Evolutionary conservation across 2,797 vertebrate species (phyloP).

Genomic region (Helarctos malayanus): DNA sequence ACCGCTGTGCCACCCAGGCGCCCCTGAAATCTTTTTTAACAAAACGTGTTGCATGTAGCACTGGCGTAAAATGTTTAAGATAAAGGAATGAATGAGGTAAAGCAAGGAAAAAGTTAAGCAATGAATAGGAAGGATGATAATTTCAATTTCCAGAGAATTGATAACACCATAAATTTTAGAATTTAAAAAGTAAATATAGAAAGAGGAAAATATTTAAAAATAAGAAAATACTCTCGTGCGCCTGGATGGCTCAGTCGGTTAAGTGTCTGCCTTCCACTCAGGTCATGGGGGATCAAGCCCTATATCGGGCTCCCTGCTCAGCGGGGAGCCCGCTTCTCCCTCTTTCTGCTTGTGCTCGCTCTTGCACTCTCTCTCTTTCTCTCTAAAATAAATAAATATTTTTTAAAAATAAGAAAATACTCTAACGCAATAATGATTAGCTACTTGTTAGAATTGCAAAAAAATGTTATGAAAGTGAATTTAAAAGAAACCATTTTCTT

Average conservation of each 20-base stretch:
- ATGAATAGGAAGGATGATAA: neutral
- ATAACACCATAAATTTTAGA: neutral
- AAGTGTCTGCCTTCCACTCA: neutral
- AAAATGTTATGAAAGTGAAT: neutral
- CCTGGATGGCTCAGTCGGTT: neutral
- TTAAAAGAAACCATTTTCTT: neutral
- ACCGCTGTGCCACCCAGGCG: too few relatives aligned
- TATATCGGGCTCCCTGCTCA: neutral
- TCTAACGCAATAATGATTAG: neutral
- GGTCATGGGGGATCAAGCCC: neutral
- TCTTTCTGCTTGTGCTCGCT: neutral
- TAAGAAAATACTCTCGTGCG: neutral
- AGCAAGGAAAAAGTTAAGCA: neutral
- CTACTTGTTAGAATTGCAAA: neutral
- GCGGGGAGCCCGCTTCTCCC: neutral
- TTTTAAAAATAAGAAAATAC: neutral
- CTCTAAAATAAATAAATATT: neutral
- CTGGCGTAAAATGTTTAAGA: neutral
- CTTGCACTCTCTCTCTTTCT: neutral
- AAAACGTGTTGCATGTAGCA: neutral
- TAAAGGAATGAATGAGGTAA: conserved; percentile 45
- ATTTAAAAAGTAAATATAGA: neutral
- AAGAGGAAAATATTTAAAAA: neutral
- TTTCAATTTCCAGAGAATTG: conserved; percentile 43
- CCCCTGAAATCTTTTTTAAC: conserved; percentile 27